Evolutionary conservation across 2,888 invertebrate species (phyloP), one percentile per base, ranked within the genome.

Genomic region (Caenorhabditis sp.): DNA sequence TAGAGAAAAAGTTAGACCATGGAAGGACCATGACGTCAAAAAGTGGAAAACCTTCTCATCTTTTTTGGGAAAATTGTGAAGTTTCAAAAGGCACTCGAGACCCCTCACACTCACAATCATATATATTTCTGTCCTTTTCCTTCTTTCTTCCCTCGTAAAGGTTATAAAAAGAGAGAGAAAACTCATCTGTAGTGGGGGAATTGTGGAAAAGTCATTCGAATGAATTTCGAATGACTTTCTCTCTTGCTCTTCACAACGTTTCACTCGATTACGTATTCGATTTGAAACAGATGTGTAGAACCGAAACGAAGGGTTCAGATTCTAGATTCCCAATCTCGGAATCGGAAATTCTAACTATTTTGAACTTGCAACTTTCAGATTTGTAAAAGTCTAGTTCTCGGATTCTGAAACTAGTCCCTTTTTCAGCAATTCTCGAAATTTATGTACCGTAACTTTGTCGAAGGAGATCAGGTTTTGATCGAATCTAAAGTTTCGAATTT

Each of bases 191-290:
- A 26, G 63, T 41, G 44, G 44, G 44, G n/a, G 14, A 26, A 26
- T n/a, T 26, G 38, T 22, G 24, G 19, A 24, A 49, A 63, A 77
- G 69, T 69, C 76, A 77, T 61, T 69, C 69, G 70, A 63, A 77
- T 77, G 77, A 77, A 77, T 77, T 76, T 51, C 41, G 24, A 58
- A 76, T 68, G 54, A 54, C 24, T 56, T 22, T 26, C 26, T 24
- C n/a, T n/a, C 12, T 66, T 16, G 26, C 51, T 51, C 22, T 49
- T 54, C 26, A 26, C 54, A 47, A 19, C n/a, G 5, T 16, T 19
- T 19, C 22, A 24, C 41, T 47, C 22, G 64, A 75, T 66, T 66
- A 75, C 44, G 47, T 64, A 75, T 58, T 76, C 59, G 68, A 76
- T 76, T 76, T 63, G 69, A 70, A 79, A 58, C 68, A 51, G 24